These are phyloP conservation scores for Paratilapia polleni DNA, from an alignment of 2,113 vertebrate genomes.

Conservation along the genomic window DNA sequence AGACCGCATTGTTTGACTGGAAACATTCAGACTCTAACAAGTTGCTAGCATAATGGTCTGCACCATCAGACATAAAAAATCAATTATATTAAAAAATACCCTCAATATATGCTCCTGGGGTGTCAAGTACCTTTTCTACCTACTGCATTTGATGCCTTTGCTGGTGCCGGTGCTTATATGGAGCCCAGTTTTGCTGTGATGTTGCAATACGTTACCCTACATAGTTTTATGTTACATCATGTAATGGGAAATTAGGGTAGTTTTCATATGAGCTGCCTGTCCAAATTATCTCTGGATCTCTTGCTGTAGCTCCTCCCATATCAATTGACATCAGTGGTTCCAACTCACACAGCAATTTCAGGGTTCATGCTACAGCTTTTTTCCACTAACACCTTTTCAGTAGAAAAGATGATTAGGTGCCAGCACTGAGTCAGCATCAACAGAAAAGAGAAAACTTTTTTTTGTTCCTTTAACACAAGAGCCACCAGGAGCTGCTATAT, in stretches of 20 bases:
- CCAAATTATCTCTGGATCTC: not conserved
- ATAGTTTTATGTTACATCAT: not conserved
- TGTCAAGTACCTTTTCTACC: not conserved
- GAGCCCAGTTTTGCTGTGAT: not conserved
- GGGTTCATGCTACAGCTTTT: not conserved
- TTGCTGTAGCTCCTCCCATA: not conserved
- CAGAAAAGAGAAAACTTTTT: not conserved
- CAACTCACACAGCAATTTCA: not conserved
- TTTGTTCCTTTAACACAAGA: not conserved
- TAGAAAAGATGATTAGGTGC: not conserved
- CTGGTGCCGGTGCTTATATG: not conserved
- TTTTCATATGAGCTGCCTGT: not conserved
- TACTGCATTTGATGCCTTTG: too few species aligned
- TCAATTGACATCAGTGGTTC: not conserved
- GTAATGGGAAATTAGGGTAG: not conserved
- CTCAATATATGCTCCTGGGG: too few species aligned
- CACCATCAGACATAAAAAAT: not conserved
- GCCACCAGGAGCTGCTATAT: not conserved
- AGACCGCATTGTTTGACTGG: not conserved
- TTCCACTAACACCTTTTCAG: not conserved
- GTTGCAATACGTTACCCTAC: not conserved
- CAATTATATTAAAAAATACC: not conserved
- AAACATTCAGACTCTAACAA: not conserved
- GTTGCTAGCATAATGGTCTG: conserved; percentile 2
- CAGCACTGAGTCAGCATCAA: not conserved